Evolutionary conservation across 2,797 vertebrate species (phyloP).

Genomic region (Arrhamphus sclerolepis): DNA sequence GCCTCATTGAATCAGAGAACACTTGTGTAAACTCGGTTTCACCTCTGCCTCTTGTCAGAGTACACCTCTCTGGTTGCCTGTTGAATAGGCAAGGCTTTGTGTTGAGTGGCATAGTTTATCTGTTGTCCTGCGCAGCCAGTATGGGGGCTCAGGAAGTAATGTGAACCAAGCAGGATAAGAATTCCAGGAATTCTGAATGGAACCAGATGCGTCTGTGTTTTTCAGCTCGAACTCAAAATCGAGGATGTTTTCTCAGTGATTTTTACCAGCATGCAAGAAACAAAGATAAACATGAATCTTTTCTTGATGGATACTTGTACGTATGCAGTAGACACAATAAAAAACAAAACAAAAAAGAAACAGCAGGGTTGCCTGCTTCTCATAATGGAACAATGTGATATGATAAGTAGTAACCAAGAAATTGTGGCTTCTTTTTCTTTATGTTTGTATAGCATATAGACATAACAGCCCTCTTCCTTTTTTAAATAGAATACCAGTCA

Average conservation of each 20-base stretch:
- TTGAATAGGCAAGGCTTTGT: slow-evolving; percentile 63
- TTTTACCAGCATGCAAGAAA: slow-evolving; percentile 18
- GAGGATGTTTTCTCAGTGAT: slow-evolving; percentile 3
- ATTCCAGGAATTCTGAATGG: slow-evolving; percentile 74
- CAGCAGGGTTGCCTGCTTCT: slow-evolving; percentile 39
- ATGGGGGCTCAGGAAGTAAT: slow-evolving; percentile 69
- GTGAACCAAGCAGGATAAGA: slow-evolving; percentile 67
- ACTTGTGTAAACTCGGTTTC: slow-evolving; percentile 40
- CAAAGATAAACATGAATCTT: slow-evolving; percentile 13
- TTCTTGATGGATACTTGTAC: slow-evolving; percentile 2
- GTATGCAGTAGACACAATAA: no score
- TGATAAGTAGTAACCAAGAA: slow-evolving; percentile 48
- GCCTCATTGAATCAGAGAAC: slow-evolving; percentile 16
- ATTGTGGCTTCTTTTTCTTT: slow-evolving; percentile 34
- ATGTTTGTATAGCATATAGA: slow-evolving; percentile 27
- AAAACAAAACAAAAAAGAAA: slow-evolving; percentile 34
- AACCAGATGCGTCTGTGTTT: slow-evolving; percentile 75
- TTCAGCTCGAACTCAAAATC: slow-evolving; percentile 24
- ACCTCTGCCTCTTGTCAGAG: slow-evolving; percentile 26
- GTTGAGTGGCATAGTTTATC: slow-evolving; percentile 58
- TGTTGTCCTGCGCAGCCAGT: slow-evolving; percentile 56
- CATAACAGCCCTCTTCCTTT: slow-evolving; percentile 5
- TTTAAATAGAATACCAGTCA: slow-evolving; percentile 30
- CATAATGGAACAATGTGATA: slow-evolving; percentile 47
- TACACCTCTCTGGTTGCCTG: slow-evolving; percentile 30